These are phyloP conservation scores for Philereme transversata DNA, from an alignment of 2,888 invertebrate species.

Conservation along the genomic window DNA sequence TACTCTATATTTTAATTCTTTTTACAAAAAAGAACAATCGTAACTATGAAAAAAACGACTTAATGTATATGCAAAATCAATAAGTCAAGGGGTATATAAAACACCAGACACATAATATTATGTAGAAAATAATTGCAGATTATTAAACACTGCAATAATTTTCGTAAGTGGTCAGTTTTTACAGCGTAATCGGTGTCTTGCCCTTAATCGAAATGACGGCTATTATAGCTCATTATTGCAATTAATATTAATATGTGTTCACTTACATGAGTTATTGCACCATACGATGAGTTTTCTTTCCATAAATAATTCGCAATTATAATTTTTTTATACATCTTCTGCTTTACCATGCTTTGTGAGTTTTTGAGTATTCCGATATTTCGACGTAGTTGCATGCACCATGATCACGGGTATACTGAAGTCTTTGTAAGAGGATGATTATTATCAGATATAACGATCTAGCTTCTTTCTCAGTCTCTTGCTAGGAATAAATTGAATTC, in stretches of 20 bases:
- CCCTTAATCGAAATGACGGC: slow-evolving; percentile 30
- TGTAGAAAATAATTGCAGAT: slow-evolving; percentile 24
- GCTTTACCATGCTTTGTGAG: too few species aligned
- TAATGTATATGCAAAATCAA: not conserved
- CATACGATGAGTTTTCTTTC: slow-evolving; percentile 22
- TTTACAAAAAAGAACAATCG: too few species aligned
- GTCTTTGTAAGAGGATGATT: too few species aligned
- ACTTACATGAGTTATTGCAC: slow-evolving; percentile 27
- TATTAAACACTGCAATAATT: slow-evolving; percentile 30
- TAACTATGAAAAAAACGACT: not conserved
- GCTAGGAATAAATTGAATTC: too few species aligned
- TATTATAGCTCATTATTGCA: slow-evolving; percentile 35
- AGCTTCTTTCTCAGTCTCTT: too few species aligned
- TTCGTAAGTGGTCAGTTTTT: slow-evolving; percentile 30
- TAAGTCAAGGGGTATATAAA: not conserved
- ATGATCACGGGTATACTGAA: too few species aligned
- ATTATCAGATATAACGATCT: too few species aligned
- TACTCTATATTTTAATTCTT: too few species aligned
- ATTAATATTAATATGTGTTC: slow-evolving; percentile 30
- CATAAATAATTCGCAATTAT: slow-evolving; percentile 20
- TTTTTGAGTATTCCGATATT: too few species aligned
- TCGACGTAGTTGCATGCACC: too few species aligned
- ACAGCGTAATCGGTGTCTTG: slow-evolving; percentile 25
- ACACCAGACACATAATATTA: not conserved
- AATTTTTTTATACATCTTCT: not conserved